Percentiles rank a stretch among this genome's conserved stretches.
Evolutionary conservation across 2,113 vertebrate species (phyloP).

Genomic region (Dromaius novaehollandiae): DNA sequence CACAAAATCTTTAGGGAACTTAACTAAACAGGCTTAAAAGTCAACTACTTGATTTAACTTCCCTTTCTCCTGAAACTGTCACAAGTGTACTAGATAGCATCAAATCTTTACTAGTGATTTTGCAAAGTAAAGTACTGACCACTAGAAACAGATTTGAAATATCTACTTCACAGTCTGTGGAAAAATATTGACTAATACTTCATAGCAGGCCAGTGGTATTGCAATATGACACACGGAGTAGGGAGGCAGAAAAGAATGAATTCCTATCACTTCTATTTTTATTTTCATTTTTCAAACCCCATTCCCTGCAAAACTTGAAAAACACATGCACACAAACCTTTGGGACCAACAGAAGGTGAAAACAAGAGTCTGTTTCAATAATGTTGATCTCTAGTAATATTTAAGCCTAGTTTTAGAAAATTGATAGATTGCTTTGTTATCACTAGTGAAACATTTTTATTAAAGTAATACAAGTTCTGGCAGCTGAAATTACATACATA

Average conservation of each 20-base stretch:
- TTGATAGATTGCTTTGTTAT: background rate
- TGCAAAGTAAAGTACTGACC: background rate
- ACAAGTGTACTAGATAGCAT: background rate
- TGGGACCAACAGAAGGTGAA: background rate
- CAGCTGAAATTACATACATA: background rate
- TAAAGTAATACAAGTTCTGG: slow-evolving; percentile 38
- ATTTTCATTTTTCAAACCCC: background rate
- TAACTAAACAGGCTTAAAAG: background rate
- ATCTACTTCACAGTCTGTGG: background rate
- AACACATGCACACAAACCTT: background rate
- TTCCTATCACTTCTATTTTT: background rate
- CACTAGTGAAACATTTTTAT: background rate
- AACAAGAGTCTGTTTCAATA: background rate
- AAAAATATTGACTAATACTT: background rate
- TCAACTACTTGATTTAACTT: background rate
- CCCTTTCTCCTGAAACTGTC: background rate
- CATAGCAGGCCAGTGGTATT: background rate
- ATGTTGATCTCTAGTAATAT: background rate
- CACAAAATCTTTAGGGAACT: background rate
- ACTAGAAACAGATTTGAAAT: background rate
- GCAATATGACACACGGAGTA: background rate
- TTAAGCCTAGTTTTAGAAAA: background rate
- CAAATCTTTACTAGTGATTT: background rate
- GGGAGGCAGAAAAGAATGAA: background rate
- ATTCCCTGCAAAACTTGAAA: background rate